phyloP scores from a whole-genome alignment of 2,113 vertebrate genomes.

The Tonatia bakeri region DNA sequence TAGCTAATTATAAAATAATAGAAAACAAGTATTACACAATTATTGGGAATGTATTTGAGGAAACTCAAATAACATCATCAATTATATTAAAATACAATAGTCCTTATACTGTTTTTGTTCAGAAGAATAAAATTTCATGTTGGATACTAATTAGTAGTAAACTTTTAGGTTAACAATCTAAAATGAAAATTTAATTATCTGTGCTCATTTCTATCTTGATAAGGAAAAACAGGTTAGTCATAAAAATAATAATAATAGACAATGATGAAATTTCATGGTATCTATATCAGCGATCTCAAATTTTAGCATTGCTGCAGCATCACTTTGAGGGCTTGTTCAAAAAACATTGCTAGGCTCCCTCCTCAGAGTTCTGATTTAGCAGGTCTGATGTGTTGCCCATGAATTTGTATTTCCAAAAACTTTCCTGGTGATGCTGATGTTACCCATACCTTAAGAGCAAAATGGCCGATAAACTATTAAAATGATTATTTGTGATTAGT shows the following conservation, averaged over 20 bases:
- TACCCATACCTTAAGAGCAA: neutral
- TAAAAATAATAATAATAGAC: neutral
- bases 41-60: neutral
- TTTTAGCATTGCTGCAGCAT: neutral
- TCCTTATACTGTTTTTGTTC: neutral
- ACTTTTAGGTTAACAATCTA: neutral
- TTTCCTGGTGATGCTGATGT: neutral
- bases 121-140: neutral
- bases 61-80: neutral
- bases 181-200: neutral
- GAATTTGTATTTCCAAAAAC: neutral
- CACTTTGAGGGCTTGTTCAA: neutral
- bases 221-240: neutral
- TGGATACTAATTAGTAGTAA: neutral
- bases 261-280: neutral
- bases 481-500: neutral
- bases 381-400: accelerated
- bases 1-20: slow-evolving; percentile 13
- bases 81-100: neutral
- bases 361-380: neutral
- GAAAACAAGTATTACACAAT: neutral
- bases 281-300: neutral
- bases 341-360: neutral
- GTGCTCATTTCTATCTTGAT: neutral
- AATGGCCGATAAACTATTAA: neutral